Evolutionary conservation across 2,888 invertebrate genomes (phyloP).

Genomic region (Cinara cedri): DNA sequence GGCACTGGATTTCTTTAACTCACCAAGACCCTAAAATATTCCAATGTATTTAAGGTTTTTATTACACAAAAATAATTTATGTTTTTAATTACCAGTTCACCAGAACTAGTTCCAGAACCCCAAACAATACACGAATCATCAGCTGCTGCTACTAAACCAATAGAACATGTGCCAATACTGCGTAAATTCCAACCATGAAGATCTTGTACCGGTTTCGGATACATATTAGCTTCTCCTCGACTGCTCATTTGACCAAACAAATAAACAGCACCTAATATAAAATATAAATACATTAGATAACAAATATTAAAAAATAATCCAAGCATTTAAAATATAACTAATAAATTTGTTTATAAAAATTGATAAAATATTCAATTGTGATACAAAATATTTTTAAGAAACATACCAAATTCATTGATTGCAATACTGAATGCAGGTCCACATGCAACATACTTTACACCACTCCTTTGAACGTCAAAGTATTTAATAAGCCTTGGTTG

Average conservation of each 20-base stretch:
- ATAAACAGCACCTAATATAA: constrained; percentile 69
- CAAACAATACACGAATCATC: constrained; percentile 90
- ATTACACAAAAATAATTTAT: neutral
- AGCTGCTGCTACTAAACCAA: constrained; percentile 84
- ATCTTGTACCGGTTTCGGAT: constrained; percentile 92
- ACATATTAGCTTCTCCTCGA: constrained; percentile 95
- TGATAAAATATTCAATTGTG: neutral
- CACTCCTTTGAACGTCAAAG: constrained; percentile 84
- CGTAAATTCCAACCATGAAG: constrained; percentile 92
- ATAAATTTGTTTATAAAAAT: neutral
- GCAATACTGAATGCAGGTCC: constrained; percentile 88
- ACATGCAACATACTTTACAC: constrained; percentile 80
- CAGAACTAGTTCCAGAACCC: constrained; percentile 93
- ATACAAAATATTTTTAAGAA: neutral
- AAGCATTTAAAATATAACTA: neutral
- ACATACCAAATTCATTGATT: constrained; percentile 75
- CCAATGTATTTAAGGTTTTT: neutral
- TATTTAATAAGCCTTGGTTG: constrained; percentile 86
- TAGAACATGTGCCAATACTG: constrained; percentile 80
- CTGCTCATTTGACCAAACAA: constrained; percentile 92
- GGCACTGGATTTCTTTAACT: constrained; percentile 84
- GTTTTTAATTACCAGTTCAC: constrained; percentile 75
- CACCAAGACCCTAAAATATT: constrained; percentile 78
- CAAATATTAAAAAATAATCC: neutral
- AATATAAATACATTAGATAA: neutral